Conservation (phyloP, 30 jellyfish, hydroid and myxozoan genomes). For the Aurelia sp. region DNA sequence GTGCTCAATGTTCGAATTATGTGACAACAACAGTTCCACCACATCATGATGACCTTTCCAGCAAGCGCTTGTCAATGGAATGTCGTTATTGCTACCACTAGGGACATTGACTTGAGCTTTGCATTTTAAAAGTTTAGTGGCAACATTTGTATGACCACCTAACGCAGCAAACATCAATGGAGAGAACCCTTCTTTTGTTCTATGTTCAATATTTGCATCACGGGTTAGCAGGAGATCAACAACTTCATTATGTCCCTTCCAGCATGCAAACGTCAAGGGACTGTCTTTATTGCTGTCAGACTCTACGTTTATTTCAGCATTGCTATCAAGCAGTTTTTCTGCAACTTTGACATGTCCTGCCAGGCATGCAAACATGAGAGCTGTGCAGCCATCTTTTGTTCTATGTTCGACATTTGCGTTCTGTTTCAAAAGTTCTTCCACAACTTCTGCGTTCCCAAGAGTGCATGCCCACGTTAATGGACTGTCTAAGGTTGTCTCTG, state of each 20-base stretch:
- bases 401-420: constrained; percentile 97
- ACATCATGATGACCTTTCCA: constrained; percentile 95
- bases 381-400: constrained; percentile 99
- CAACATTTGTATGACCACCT: constrained; percentile 94
- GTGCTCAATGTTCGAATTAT: constrained; percentile 93
- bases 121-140: constrained; percentile 84
- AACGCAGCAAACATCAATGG: constrained; percentile 98
- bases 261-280: constrained; percentile 99
- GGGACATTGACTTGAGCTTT: constrained; percentile 97
- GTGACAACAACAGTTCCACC: constrained; percentile 82
- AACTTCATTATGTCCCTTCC: constrained; percentile 86
- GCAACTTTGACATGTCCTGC: constrained; percentile 98
- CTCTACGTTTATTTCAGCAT: constrained; percentile 95
- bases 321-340: constrained; percentile 85
- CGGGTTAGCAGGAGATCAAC: constrained; percentile 81
- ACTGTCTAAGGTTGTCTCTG: constrained; percentile 97
- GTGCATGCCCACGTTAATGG: constrained; percentile 99
- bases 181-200: constrained; percentile 99
- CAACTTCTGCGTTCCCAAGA: constrained; percentile 90
- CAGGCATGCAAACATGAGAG: constrained; percentile 98
- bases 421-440: constrained; percentile 75
- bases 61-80: constrained; percentile 99
- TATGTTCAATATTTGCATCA: constrained; percentile 94
- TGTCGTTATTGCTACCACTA: constrained; percentile 91
- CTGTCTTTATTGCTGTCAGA: constrained; percentile 96